A percentile compares a stretch with the other conserved stretches of the same genome.
Conservation (phyloP, 1,140 invertebrate genomes). For the Anadara kagoshimensis region DNA sequence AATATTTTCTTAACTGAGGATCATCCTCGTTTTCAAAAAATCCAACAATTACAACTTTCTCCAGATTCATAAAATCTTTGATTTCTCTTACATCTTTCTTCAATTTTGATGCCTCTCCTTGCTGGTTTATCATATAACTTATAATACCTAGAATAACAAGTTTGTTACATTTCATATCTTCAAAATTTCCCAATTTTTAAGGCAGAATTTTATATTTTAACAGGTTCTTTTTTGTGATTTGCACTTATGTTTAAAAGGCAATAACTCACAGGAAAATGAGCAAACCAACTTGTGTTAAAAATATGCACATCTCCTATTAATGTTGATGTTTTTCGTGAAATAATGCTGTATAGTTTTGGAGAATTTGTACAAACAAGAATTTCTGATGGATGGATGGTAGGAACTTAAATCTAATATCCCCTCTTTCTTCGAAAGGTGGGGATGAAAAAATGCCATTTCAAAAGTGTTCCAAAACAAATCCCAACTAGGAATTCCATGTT, state of each 20-base stretch:
- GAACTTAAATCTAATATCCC: too few species aligned
- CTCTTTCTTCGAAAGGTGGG: not conserved
- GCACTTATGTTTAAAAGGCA: too few species aligned
- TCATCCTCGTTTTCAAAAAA: slow-evolving; percentile 76
- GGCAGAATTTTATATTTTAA: not conserved
- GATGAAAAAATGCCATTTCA: too few species aligned
- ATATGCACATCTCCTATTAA: too few species aligned
- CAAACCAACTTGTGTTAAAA: too few species aligned
- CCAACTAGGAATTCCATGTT: too few species aligned
- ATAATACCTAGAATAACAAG: slow-evolving; percentile 74
- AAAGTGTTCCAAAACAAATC: too few species aligned
- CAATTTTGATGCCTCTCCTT: slow-evolving; percentile 73
- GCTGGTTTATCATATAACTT: slow-evolving; percentile 77
- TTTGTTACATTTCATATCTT: not conserved
- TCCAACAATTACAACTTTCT: slow-evolving; percentile 77
- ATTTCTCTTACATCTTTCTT: slow-evolving; percentile 70
- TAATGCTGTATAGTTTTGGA: too few species aligned
- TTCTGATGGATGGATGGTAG: too few species aligned
- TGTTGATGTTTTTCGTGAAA: not conserved
- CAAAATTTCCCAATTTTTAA: not conserved
- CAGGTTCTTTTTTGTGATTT: not conserved
- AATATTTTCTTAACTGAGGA: slow-evolving; percentile 74
- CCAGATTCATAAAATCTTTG: slow-evolving; percentile 72
- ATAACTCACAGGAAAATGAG: too few species aligned
- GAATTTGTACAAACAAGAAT: too few species aligned